These are phyloP conservation scores for Elymnias hypermnestra DNA, from an alignment of 1,140 invertebrate genomes.

Conservation along the genomic window DNA sequence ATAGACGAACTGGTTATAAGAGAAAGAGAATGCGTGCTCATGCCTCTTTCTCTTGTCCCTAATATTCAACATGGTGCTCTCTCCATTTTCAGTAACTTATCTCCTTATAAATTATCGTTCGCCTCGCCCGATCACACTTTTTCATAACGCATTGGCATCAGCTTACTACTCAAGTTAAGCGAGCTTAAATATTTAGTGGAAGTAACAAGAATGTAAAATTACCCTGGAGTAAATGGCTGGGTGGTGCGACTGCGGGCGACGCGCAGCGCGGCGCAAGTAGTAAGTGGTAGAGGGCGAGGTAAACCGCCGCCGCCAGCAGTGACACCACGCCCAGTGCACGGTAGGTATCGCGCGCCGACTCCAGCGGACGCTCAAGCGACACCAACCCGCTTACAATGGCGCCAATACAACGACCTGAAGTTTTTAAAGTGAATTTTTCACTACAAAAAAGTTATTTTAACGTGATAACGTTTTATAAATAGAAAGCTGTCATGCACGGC, in stretches of 20 bases:
- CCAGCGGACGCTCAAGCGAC: slow-evolving; percentile 42
- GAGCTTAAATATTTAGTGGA: neutral
- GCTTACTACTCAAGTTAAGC: neutral
- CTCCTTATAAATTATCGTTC: too few relatives aligned
- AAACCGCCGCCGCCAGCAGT: slow-evolving; percentile 78
- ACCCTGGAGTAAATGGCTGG: slow-evolving; percentile 71
- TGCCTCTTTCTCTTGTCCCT: too few relatives aligned
- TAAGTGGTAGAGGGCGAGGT: slow-evolving; percentile 83
- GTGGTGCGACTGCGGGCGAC: slow-evolving; percentile 77
- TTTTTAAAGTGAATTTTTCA: too few relatives aligned
- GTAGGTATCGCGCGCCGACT: slow-evolving; percentile 68
- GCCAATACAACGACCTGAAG: slow-evolving; percentile 82
- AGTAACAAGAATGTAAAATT: neutral
- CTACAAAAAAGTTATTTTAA: too few relatives aligned
- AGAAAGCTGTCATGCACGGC: too few relatives aligned
- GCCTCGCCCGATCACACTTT: too few relatives aligned
- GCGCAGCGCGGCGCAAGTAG: slow-evolving; percentile 83
- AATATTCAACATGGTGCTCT: too few relatives aligned
- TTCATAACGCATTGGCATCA: too few relatives aligned
- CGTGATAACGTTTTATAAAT: too few relatives aligned
- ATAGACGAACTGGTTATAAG: too few relatives aligned
- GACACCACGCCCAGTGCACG: slow-evolving; percentile 79
- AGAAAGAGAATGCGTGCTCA: too few relatives aligned
- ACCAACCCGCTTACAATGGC: slow-evolving; percentile 79
- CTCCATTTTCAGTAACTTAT: too few relatives aligned